A percentile compares a stretch with the other conserved stretches of the same genome.
phyloP scores from a whole-genome alignment of 2,113 vertebrate species.

The Thymallus thymallus region DNA sequence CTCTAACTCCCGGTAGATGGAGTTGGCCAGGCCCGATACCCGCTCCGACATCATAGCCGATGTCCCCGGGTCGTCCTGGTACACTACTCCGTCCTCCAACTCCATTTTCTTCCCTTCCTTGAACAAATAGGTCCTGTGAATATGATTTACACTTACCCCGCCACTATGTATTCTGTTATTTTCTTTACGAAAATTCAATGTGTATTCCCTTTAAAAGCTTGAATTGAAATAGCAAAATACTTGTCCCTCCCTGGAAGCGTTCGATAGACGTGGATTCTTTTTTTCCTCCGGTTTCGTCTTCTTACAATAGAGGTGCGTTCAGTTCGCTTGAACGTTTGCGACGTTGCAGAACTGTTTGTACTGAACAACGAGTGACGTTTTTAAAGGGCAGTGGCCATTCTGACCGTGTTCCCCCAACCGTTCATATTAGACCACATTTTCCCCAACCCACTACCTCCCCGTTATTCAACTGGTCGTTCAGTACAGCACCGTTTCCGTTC shows the following conservation, averaged over 20 bases:
- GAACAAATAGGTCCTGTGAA: constrained; percentile 10
- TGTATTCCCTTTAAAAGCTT: background rate
- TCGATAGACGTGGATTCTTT: constrained; percentile 34
- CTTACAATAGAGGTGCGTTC: constrained; percentile 22
- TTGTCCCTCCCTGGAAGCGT: constrained; percentile 13
- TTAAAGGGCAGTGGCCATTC: no score
- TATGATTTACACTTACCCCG: constrained; percentile 7
- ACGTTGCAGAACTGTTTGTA: no score
- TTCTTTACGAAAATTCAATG: background rate
- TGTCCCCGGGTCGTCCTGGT: constrained; percentile 94
- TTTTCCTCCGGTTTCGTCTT: constrained; percentile 15
- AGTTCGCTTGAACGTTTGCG: no score
- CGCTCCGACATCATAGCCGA: constrained; percentile 95
- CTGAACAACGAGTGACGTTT: no score
- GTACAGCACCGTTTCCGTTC: no score
- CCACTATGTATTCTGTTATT: constrained; percentile 7
- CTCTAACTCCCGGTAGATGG: constrained; percentile 98
- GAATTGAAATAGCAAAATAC: background rate
- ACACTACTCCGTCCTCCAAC: constrained; percentile 88
- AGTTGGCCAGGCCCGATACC: constrained; percentile 93
- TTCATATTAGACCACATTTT: no score
- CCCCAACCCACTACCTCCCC: no score
- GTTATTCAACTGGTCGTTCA: no score
- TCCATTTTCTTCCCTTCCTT: constrained; percentile 68
- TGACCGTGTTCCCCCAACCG: no score